Conservation (phyloP, 30 jellyfish, hydroid and myxozoan species). For the Calvadosia cruxmelitensis region DNA sequence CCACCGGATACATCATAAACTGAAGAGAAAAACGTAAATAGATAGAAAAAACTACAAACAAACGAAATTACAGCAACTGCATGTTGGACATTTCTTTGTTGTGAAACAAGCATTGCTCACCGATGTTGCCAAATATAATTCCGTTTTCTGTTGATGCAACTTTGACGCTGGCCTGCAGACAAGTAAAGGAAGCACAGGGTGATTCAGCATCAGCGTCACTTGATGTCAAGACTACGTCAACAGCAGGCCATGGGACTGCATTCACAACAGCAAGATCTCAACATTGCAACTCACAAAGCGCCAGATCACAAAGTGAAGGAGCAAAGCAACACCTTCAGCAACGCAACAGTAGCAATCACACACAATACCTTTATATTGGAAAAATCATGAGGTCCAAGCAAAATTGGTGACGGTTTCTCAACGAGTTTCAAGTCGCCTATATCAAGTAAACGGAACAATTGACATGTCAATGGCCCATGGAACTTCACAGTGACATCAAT, state of each 20-base stretch:
- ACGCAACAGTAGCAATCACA: not conserved
- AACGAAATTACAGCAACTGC: too few species aligned
- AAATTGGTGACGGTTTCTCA: slow-evolving; percentile 87
- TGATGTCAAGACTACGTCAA: too few species aligned
- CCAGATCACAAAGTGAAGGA: too few species aligned
- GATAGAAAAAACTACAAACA: too few species aligned
- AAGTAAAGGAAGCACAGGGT: not conserved
- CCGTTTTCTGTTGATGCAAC: slow-evolving; percentile 96
- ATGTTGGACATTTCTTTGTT: too few species aligned
- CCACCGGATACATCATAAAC: slow-evolving; percentile 95
- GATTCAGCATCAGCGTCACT: too few species aligned
- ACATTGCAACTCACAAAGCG: too few species aligned
- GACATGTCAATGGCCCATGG: not conserved
- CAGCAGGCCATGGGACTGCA: too few species aligned
- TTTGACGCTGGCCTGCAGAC: slow-evolving; percentile 72
- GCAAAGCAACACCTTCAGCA: too few species aligned
- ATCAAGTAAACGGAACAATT: not conserved
- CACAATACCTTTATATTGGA: slow-evolving; percentile 64
- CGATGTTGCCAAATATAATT: slow-evolving; percentile 80
- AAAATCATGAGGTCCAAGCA: slow-evolving; percentile 77
- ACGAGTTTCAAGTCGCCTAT: slow-evolving; percentile 82
- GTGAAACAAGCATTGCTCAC: slow-evolving; percentile 12
- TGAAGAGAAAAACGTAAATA: too few species aligned
- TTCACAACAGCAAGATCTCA: too few species aligned
- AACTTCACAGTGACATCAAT: too few species aligned